Base-by-base conservation (phyloP, 2,888 invertebrate genomes). In the Philereme transversata region DNA sequence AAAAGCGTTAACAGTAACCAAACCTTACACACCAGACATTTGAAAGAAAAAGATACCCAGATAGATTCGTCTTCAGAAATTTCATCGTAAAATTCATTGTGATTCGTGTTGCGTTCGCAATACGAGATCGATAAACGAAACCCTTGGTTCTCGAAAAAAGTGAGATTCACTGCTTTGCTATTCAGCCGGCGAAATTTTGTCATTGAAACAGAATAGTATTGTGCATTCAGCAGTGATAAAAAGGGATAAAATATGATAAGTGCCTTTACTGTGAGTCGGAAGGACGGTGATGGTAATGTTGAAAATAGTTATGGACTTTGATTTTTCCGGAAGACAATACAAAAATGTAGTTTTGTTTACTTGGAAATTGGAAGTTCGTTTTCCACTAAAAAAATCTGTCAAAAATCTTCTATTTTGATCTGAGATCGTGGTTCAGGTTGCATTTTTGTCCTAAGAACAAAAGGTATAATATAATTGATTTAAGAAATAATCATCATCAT, bases 141-240 rank as follows among this genome's bases (percentile, higher is more conserved):
- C 81, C 81, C 78, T 76, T 77, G 76, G 72, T 81, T 78, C 77
- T 77, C 75, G 79, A 82, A 83, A 82, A 72, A 83, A 84, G 81
- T 81, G 80, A 81, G 81, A 85, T 83, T 79, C 83, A 78, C 83
- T 76, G 80, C 78, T 84, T 84, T 84, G 74, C 80, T 83, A 86
- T 86, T 86, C 86, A 78, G 72, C 73, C 76, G 76, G 79, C 84
- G 82, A 74, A 78, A 77, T 81, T 81, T 81, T 80, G 85, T 85
- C 85, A 86, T 86, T 86, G 85, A 86, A 84, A 86, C 82, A 81
- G 79, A 85, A 85, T 82, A 80, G 78, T 82, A 78, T 84, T 81
- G 81, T 81, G 78, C 79, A 79, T 83, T 80, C 76, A 76, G 73
- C 71, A 77, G 78, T 79, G 80, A 82, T 85, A 84, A 81, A 84